Evolutionary conservation across 2,797 vertebrate species (phyloP).

Genomic region (Pteronotus mesoamericanus): DNA sequence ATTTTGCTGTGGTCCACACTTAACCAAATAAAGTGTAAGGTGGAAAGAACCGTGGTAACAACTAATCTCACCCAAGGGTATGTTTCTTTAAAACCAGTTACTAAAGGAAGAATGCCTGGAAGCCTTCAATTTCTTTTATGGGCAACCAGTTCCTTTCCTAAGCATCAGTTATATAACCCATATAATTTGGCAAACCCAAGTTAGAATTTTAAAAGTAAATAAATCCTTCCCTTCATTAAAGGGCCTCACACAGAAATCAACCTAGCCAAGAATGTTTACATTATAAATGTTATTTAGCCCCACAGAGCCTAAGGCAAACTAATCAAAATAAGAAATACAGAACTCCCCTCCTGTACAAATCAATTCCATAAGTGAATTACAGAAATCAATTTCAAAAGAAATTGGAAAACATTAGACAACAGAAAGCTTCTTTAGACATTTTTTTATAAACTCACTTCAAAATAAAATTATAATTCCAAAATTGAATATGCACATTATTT

Average conservation of each 20-base stretch:
- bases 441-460: slow-evolving; percentile 42
- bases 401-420: slow-evolving; percentile 1
- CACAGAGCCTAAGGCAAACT: slow-evolving; percentile 45
- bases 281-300: slow-evolving; percentile 61
- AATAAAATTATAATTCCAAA: slow-evolving; percentile 6
- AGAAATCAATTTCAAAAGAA: slow-evolving; percentile 46
- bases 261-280: slow-evolving; percentile 55
- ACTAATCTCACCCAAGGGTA: background rate
- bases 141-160: slow-evolving; percentile 24
- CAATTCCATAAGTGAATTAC: slow-evolving; percentile 51
- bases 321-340: slow-evolving; percentile 65
- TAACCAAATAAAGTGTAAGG: background rate
- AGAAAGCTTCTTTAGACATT: background rate
- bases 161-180: slow-evolving; percentile 44
- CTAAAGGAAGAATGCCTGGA: slow-evolving; percentile 35
- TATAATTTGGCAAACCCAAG: slow-evolving; percentile 55
- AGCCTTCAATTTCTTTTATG: slow-evolving; percentile 35
- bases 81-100: slow-evolving; percentile 25
- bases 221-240: slow-evolving; percentile 63
- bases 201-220: slow-evolving; percentile 66
- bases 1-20: background rate
- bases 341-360: slow-evolving; percentile 42
- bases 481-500: slow-evolving; percentile 6
- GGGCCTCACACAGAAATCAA: slow-evolving; percentile 53
- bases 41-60: slow-evolving; percentile 16